Evolutionary conservation across 2,113 vertebrate species (phyloP), one percentile per base, ranked within the genome.

Genomic region (Thamnophis sirtalis): DNA sequence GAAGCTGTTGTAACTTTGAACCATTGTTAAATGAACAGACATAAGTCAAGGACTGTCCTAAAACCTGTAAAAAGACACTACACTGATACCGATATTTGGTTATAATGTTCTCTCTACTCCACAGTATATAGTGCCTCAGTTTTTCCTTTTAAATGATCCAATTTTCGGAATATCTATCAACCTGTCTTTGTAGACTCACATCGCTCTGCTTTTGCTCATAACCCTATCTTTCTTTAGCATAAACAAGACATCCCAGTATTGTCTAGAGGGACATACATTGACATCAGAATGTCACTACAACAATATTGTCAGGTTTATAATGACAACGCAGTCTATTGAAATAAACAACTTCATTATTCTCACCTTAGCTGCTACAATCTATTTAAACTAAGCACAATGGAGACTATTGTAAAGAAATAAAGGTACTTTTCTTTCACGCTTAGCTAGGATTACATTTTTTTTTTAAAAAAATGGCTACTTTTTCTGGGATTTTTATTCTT

Each of bases 141-240:
- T 8, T 54, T 93, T 38, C 87, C 85, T 88, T 93, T 84, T 68
- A 91, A 88, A 91, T 88, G 68, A 93, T 63, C 89, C 48, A 24
- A 33, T 84, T 87, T 54, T 88, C 63, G 58, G 56, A 87, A 54
- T 50, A 85, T 91, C 53, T 49, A 90, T 88, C 54, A 91, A 26
- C 21, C 53, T 89, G 89, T 48, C 89, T 88, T 91, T 88, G 63
- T 63, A 51, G 53, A 88, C 48, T 51, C 88, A 33, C 53, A 91
- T 93, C 89, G 68, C 10, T 93, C 88, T 89, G 68, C 73, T 90
- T 91, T 93, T 91, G 54, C 54, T 91, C 86, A 88, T 49, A 63
- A 91, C 54, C 60, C 50, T 26, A 91, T 22, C 68, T 91, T 88
- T 53, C 60, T 93, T 58, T 91, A 89, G 88, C 89, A 53, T 88